phyloP scores from a whole-genome alignment of 2,797 vertebrate species.

The Melanotaenia boesemani region DNA sequence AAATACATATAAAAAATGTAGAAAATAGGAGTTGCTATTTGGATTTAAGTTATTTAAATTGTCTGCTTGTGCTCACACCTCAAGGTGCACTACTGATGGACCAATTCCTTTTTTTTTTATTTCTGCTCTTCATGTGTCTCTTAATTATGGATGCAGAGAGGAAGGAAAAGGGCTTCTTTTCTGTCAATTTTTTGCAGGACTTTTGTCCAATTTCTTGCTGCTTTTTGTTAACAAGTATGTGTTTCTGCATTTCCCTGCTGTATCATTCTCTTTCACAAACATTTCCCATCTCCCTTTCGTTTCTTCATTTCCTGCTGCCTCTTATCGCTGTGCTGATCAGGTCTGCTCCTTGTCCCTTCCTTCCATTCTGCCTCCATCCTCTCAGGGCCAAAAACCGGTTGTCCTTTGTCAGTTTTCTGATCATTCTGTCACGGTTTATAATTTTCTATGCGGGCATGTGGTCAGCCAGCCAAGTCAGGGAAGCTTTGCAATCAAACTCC shows the following conservation, averaged over 20 bases:
- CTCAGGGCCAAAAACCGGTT: conserved; percentile 40
- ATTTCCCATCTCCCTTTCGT: conserved; percentile 2
- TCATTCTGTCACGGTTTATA: conserved; percentile 53
- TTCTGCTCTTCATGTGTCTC: background rate
- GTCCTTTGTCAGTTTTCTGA: conserved; percentile 63
- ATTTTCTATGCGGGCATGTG: conserved; percentile 57
- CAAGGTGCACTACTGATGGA: too few species aligned
- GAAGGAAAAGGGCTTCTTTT: background rate
- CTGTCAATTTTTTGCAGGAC: background rate
- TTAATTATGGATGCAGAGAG: background rate
- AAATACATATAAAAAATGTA: too few species aligned
- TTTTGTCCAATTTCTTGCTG: background rate
- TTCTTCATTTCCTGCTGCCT: background rate
- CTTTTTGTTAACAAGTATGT: background rate
- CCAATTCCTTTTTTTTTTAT: too few species aligned
- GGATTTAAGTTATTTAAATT: too few species aligned
- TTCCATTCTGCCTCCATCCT: background rate
- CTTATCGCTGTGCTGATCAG: conserved; percentile 38
- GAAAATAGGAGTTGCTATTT: too few species aligned
- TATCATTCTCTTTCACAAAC: background rate
- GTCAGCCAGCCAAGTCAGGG: conserved; percentile 53
- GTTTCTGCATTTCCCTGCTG: background rate
- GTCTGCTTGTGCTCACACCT: too few species aligned
- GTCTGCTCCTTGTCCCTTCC: conserved; percentile 24
- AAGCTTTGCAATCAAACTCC: conserved; percentile 47